Evolutionary conservation across 2,888 invertebrate genomes (phyloP), one percentile per base, ranked within the genome.

Genomic region (Coenonympha arcania): DNA sequence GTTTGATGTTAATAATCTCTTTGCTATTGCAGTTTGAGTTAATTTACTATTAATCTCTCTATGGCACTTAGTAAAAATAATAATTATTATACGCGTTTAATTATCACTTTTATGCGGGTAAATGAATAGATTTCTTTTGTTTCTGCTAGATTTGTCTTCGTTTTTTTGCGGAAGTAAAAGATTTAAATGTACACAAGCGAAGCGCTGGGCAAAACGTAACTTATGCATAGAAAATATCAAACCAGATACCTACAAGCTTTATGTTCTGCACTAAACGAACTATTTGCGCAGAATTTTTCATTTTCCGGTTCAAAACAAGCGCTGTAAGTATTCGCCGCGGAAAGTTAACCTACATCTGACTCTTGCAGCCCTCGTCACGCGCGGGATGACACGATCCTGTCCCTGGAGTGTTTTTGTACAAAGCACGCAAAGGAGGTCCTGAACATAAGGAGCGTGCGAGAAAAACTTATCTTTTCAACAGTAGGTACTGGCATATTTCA

Each of bases 1-100:
- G 58, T 59, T 52, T 53, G 40, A 40, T 50, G 34, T 45, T 33
- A n/a, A n/a, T n/a, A n/a, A n/a, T n/a, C n/a, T n/a, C n/a, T n/a
- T n/a, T n/a, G n/a, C n/a, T n/a, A n/a, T n/a, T n/a, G n/a, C n/a
- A n/a, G n/a, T n/a, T n/a, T n/a, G n/a, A n/a, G n/a, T n/a, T n/a
- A n/a, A n/a, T n/a, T n/a, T n/a, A n/a, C n/a, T n/a, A n/a, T n/a
- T n/a, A n/a, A n/a, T n/a, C n/a, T n/a, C n/a, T n/a, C n/a, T n/a
- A n/a, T n/a, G n/a, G n/a, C n/a, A n/a, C n/a, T n/a, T n/a, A n/a
- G n/a, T n/a, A n/a, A n/a, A n/a, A n/a, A n/a, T n/a, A n/a, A n/a
- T n/a, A n/a, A n/a, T n/a, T n/a, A n/a, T n/a, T n/a, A n/a, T n/a
- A n/a, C n/a, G n/a, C n/a, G n/a, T n/a, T n/a, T n/a, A n/a, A n/a